Evolutionary conservation across 1,140 invertebrate species (phyloP), one percentile per base, ranked within the genome.

Genomic region (Drosophila carrolli): DNA sequence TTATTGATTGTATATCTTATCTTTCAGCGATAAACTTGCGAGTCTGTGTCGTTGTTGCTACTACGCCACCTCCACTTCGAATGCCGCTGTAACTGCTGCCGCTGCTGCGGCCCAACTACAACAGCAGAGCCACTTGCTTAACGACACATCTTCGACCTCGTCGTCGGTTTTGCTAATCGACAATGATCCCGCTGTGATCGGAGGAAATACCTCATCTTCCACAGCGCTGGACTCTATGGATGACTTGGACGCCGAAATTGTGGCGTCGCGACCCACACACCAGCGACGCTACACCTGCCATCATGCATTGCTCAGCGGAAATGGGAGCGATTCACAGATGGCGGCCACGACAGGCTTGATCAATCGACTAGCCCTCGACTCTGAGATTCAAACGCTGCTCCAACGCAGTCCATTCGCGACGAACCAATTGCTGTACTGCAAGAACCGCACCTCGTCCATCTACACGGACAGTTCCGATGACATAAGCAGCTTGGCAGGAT

Each of bases 401-500:
- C 88, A 93, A 56, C 89, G 91, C 53, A 89, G 86, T 43, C 83
- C 91, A 14, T 92, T 93, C 59, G 81, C 91, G 14, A 92, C 91
- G 4, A 93, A 93, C 74, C 92, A 93, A 71, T 68, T 94, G 58
- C 89, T 94, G n/a, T 93, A 94, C 57, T 94, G 93, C 66, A 95
- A 96, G 81, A 96, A 96, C 90, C 94, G 96, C 27, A 96, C 96
- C 5, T 96, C 96, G 35, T 97, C 96, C 56, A 96, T 97, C 46
- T 97, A 97, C 91, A 97, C 96, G 0, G 97, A 97, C 81, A 97
- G 96, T 76, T 96, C 95, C 10, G 97, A 97, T 90, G 97, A 97
- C 90, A 95, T 97, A 16, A 96, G 96, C 7, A 96, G 96, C 80
- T 93, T 97, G 6, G 95, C 95, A 0, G 96, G 96, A 16, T 96